Evolutionary conservation across 2,113 vertebrate genomes (phyloP).

Genomic region (Elephantulus edwardii): DNA sequence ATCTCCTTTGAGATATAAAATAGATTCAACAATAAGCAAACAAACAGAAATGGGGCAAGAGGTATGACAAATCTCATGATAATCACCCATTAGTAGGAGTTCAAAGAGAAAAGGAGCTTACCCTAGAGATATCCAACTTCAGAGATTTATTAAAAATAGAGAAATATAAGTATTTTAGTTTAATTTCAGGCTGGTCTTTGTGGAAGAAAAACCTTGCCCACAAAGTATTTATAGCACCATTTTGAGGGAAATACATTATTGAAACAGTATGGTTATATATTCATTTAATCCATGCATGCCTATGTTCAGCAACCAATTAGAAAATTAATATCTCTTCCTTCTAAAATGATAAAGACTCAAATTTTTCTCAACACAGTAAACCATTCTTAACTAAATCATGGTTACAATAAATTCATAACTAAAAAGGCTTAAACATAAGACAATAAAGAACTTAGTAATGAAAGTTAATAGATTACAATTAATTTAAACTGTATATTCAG

Average conservation of each 20-base stretch:
- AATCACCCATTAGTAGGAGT: background rate
- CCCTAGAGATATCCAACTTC: conserved; percentile 34
- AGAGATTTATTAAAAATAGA: conserved; percentile 13
- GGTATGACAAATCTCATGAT: background rate
- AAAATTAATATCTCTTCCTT: conserved; percentile 52
- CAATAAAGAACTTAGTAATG: conserved; percentile 64
- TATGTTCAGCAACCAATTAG: conserved; percentile 42
- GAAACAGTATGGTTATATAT: conserved; percentile 26
- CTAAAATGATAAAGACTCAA: conserved; percentile 28
- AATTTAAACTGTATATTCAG: conserved; percentile 52
- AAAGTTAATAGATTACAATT: conserved; percentile 66
- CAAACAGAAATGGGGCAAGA: background rate
- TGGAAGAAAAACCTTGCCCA: conserved; percentile 44
- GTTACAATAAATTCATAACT: conserved; percentile 56
- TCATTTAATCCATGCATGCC: conserved; percentile 48
- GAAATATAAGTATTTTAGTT: conserved; percentile 29
- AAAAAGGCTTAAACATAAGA: conserved; percentile 54
- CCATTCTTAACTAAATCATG: conserved; percentile 47
- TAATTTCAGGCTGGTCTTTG: conserved; percentile 53
- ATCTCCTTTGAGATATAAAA: background rate
- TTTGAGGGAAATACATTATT: conserved; percentile 44
- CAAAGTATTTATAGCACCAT: conserved; percentile 27
- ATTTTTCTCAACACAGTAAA: conserved; percentile 31
- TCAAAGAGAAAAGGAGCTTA: background rate
- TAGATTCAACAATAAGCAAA: background rate